Percentiles rank a stretch among this genome's conserved stretches.
Evolutionary conservation across 1,140 invertebrate species (phyloP).

Genomic region (Mylabris phalerata): DNA sequence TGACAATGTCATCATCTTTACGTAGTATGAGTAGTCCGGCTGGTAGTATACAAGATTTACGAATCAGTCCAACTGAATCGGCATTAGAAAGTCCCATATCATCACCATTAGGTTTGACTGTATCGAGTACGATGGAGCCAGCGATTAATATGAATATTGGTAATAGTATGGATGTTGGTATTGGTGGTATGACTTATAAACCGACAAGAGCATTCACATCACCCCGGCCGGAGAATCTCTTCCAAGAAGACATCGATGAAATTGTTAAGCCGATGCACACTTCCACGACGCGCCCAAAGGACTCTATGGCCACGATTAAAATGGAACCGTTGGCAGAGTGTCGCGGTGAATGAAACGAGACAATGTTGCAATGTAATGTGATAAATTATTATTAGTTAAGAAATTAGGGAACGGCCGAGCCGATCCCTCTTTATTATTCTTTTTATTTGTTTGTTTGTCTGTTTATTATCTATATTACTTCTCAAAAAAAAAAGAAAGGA

Average conservation of each 20-base stretch:
- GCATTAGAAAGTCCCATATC: slow-evolving; percentile 46
- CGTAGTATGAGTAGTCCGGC: slow-evolving; percentile 38
- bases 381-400: slow-evolving; percentile 39
- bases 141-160: slow-evolving; percentile 39
- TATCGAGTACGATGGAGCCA: slow-evolving; percentile 38
- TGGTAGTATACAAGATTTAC: slow-evolving; percentile 39
- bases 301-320: slow-evolving; percentile 43
- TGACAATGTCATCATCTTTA: slow-evolving; percentile 37
- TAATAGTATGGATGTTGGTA: slow-evolving; percentile 43
- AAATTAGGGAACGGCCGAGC: slow-evolving; percentile 2
- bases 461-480: neutral
- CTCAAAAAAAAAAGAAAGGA: neutral
- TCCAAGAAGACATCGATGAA: slow-evolving; percentile 55
- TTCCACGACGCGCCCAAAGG: slow-evolving; percentile 30
- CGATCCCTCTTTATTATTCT: slow-evolving; percentile 4
- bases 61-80: slow-evolving; percentile 40
- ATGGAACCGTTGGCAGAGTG: slow-evolving; percentile 49
- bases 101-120: slow-evolving; percentile 44
- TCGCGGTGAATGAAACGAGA: slow-evolving; percentile 40
- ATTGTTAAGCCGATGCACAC: slow-evolving; percentile 48
- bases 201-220: slow-evolving; percentile 51
- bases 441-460: slow-evolving; percentile 2
- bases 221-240: slow-evolving; percentile 54
- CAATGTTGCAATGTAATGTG: slow-evolving; percentile 37
- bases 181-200: slow-evolving; percentile 61